phyloP scores from a whole-genome alignment of 1,140 invertebrate species.

The Heterodera schachtii region DNA sequence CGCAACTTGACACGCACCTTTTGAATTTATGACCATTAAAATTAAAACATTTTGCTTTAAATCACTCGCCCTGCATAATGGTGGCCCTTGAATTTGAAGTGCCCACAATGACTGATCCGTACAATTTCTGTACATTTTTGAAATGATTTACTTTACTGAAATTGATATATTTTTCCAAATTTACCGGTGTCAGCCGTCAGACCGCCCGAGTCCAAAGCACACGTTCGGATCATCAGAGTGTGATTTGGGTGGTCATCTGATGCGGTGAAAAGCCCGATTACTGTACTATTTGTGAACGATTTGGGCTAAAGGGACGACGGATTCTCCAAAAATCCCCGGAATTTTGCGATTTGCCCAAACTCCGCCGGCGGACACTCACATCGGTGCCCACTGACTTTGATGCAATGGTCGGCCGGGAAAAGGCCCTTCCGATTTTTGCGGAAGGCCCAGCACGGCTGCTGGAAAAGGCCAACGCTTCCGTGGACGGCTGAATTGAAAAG shows the following conservation, averaged over 20 bases:
- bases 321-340: no score
- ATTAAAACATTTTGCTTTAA: constrained; percentile 48
- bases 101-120: constrained; percentile 68
- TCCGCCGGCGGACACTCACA: constrained; percentile 70
- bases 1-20: constrained; percentile 64
- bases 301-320: no score
- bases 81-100: constrained; percentile 67
- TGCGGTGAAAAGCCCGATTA: neutral
- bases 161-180: neutral
- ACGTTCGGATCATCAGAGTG: constrained; percentile 68
- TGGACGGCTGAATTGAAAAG: constrained; percentile 72
- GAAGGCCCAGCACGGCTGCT: constrained; percentile 88
- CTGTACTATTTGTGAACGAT: constrained; percentile 15
- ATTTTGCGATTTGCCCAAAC: no score
- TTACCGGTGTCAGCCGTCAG: constrained; percentile 66
- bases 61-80: constrained; percentile 66
- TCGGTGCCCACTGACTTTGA: constrained; percentile 85
- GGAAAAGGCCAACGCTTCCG: constrained; percentile 78
- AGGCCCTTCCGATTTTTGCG: constrained; percentile 85
- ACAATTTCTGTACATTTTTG: constrained; percentile 64
- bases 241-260: constrained; percentile 62
- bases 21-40: neutral
- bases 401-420: constrained; percentile 93
- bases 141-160: neutral
- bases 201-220: constrained; percentile 69